Base-by-base conservation (phyloP, 2,797 vertebrate genomes). In the Podargus strigoides region DNA sequence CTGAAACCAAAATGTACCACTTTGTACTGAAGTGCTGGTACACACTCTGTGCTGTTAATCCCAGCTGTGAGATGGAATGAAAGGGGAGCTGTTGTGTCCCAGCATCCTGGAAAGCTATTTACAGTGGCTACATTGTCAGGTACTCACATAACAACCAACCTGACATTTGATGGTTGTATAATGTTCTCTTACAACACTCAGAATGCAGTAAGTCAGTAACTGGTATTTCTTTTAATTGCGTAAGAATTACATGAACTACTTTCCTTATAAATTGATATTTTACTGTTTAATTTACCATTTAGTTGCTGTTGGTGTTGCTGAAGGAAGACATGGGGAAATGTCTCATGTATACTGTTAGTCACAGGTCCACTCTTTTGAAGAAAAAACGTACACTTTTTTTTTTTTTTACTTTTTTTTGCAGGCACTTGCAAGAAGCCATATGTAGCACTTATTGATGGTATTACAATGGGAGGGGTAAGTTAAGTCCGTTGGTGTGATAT, bases 391-490 rank as follows among this genome's bases (percentile, higher is more conserved):
- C 59, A 15, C 42, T 66, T 89, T 15, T 12, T 39, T 53, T 22
- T 36, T n/a, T n/a, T n/a, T n/a, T n/a, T n/a, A n/a, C n/a, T n/a
- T n/a, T 85, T 95, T 98, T 52, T 75, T 81, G 93, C 96, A 99
- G 99, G 97, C 73, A 97, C 97, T 14, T 99, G 83, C 95, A 97
- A 68, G 96, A 99, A 99, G 94, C 99, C 99, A 0, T 99, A 99
- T 82, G 97, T 99, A 55, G 99, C 99, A 37, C 96, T 99, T 58
- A 99, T 99, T 6, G 98, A 99, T 97, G 99, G 99, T 80, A 98
- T 99, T 96, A 99, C 99, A 72, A 99, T 99, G 99, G 99, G 99
- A 97, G 99, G 99, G 84, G 99, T 99, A 97, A 99, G 99, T 98
- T 95, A 47, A 91, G 24, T 50, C 17, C 58, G 68, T 87, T 46